Percentiles rank a stretch among this genome's conserved stretches.
Evolutionary conservation across 2,113 vertebrate species (phyloP).

Genomic region (Aspidoscelis tigris): DNA sequence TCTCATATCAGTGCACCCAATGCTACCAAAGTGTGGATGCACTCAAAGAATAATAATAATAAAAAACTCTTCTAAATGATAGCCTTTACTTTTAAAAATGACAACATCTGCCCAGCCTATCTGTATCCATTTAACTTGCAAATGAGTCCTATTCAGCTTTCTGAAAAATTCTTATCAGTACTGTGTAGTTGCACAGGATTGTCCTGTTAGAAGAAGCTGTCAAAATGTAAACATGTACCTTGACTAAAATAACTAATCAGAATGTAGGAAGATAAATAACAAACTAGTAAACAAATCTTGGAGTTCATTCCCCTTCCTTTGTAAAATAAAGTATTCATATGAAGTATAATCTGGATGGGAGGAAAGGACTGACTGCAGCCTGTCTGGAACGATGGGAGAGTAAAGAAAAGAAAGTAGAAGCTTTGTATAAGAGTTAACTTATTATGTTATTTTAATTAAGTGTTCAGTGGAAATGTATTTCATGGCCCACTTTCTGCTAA

Average conservation of each 20-base stretch:
- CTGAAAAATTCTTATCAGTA: too few species aligned
- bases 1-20: too few species aligned
- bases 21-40: too few species aligned
- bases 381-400: background rate
- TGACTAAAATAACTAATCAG: background rate
- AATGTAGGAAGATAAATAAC: background rate
- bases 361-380: too few species aligned
- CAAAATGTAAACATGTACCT: background rate
- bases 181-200: background rate
- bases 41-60: too few species aligned
- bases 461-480: conserved; percentile 13
- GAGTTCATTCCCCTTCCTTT: background rate
- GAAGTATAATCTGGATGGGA: background rate
- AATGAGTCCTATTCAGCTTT: too few species aligned
- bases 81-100: too few species aligned
- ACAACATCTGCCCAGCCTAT: too few species aligned
- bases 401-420: background rate
- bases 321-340: background rate
- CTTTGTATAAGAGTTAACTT: conserved; percentile 10
- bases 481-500: conserved; percentile 9
- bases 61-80: too few species aligned
- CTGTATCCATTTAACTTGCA: too few species aligned
- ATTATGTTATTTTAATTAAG: conserved; percentile 7
- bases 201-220: background rate
- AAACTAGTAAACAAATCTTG: background rate